Evolutionary conservation across 2,797 vertebrate species (phyloP).

Genomic region (Chelmon rostratus): DNA sequence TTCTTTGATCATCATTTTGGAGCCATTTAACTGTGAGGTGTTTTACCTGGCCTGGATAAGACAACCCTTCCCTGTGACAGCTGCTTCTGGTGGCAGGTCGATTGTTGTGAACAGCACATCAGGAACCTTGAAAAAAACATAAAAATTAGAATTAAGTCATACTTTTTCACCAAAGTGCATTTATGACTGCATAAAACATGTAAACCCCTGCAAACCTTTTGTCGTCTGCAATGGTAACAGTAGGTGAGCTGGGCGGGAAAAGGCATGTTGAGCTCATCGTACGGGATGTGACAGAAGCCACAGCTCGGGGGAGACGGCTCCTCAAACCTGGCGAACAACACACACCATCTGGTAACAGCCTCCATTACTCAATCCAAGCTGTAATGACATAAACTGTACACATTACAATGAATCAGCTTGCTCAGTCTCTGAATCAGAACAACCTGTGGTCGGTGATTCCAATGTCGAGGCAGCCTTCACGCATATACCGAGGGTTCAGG

Average conservation of each 20-base stretch:
- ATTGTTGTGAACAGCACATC: constrained; percentile 99
- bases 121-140: constrained; percentile 87
- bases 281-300: constrained; percentile 98
- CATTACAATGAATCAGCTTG: background rate
- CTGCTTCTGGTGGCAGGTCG: constrained; percentile 92
- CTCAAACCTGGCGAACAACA: constrained; percentile 88
- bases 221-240: constrained; percentile 93
- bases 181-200: background rate
- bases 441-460: constrained; percentile 95
- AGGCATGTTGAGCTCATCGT: constrained; percentile 99
- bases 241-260: constrained; percentile 98
- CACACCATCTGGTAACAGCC: constrained; percentile 22
- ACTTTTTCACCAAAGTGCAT: background rate
- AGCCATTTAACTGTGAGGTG: background rate
- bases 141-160: background rate
- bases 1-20: background rate
- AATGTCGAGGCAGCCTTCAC: constrained; percentile 92
- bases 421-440: background rate
- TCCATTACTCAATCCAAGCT: background rate
- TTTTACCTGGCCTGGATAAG: constrained; percentile 98
- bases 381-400: background rate
- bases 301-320: constrained; percentile 91
- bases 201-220: constrained; percentile 85
- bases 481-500: constrained; percentile 96
- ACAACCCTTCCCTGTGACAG: constrained; percentile 95